Evolutionary conservation across 2,113 vertebrate genomes (phyloP), one percentile per base, ranked within the genome.

Genomic region (Chiloscyllium plagiosum): DNA sequence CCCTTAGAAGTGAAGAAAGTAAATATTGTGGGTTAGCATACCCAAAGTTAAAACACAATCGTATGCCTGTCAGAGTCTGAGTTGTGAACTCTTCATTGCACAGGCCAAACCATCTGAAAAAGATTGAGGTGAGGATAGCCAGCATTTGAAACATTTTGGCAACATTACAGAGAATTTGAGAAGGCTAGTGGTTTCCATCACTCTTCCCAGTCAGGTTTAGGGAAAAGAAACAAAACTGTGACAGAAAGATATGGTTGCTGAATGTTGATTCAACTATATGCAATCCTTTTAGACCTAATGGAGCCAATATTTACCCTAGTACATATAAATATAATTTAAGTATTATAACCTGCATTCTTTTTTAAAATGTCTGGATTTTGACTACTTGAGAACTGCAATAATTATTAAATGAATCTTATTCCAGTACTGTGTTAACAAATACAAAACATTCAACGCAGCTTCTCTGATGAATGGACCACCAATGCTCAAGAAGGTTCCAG

Each of bases 11-110:
- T 95, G 94, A 95, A 29, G 68, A 72, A 95, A 72, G 94, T 72
- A 70, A 95, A 95, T 95, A 95, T 47, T 72, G 94, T 76, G 94
- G 94, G 47, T 95, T 95, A 72, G 94, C 94, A 95, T 19, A 76
- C 26, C 94, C 94, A 72, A 95, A 47, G 94, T 52, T 52, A 95
- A 95, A 22, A 61, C 42, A 95, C 94, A 95, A 95, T 72, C 94
- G 0, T 95, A 29, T 95, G 94, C 94, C 37, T 72, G 94, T 95
- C 69, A 76, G 68, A 29, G 69, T 42, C 47, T 37, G 66, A 94
- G 66, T 95, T 72, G 42, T 72, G 66, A 95, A 93, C 89, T 61
- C 61, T 93, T 93, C 61, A 66, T 66, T 93, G 69, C 68, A 95
- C 69, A 95, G 94, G 26, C 47, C 69, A 95, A 95, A 29, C 66